Conservation (phyloP, 2,888 invertebrate genomes). For the Chymomyza procnemis region DNA sequence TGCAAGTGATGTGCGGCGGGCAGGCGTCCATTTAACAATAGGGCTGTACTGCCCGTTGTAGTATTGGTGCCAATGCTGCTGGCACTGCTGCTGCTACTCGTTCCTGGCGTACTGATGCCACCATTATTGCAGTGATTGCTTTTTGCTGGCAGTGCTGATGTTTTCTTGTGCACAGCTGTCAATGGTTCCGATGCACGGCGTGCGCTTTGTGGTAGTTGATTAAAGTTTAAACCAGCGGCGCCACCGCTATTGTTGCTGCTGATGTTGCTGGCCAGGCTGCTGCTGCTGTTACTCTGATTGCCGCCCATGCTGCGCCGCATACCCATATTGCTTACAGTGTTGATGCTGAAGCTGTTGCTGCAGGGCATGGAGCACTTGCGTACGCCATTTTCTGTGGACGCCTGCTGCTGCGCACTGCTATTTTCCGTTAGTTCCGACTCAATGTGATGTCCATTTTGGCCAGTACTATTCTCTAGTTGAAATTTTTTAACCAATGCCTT, state of each 20-base stretch:
- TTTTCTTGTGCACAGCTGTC: constrained; percentile 57
- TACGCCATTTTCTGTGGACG: constrained; percentile 34
- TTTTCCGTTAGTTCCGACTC: constrained; percentile 8
- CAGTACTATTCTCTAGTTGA: constrained; percentile 69
- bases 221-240: constrained; percentile 27
- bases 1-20: constrained; percentile 51
- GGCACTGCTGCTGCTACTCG: constrained; percentile 30
- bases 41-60: constrained; percentile 33
- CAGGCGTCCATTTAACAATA: constrained; percentile 40
- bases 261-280: constrained; percentile 30
- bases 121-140: constrained; percentile 47
- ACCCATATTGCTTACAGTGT: not conserved
- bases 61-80: constrained; percentile 32
- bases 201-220: constrained; percentile 13
- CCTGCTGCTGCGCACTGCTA: constrained; percentile 34
- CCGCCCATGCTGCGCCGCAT: constrained; percentile 22
- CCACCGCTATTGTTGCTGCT: constrained; percentile 25
- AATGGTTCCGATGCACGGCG: constrained; percentile 69
- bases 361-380: constrained; percentile 31
- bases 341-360: constrained; percentile 33
- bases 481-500: constrained; percentile 79
- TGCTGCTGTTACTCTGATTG: constrained; percentile 35
- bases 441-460: not conserved
- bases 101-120: constrained; percentile 16
- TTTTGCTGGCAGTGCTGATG: constrained; percentile 55